Evolutionary conservation across 2,797 vertebrate genomes (phyloP).

Genomic region (Microctenopoma steveboyesi): DNA sequence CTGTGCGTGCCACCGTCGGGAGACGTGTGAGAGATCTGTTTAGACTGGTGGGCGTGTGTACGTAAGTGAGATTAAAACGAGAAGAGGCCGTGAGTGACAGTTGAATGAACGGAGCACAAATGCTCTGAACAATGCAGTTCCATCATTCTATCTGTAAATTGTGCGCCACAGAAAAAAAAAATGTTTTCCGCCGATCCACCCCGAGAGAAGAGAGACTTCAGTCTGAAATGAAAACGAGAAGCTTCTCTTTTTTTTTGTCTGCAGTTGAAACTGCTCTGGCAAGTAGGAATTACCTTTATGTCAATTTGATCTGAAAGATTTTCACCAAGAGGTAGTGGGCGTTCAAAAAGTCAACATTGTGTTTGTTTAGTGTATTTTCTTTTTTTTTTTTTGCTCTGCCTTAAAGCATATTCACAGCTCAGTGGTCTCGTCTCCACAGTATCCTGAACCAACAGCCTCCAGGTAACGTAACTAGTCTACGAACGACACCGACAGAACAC

Average conservation of each 20-base stretch:
- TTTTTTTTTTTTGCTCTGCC: conserved; percentile 69
- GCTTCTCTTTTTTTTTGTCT: conserved; percentile 47
- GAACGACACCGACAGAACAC: conserved; percentile 68
- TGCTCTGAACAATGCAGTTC: conserved; percentile 54
- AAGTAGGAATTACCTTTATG: conserved; percentile 32
- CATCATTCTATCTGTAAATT: conserved; percentile 40
- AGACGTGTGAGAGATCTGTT: conserved; percentile 6
- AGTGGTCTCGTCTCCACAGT: conserved; percentile 62
- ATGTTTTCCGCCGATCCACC: conserved; percentile 16
- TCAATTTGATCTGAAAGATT: conserved; percentile 51
- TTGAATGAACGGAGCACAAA: conserved; percentile 47
- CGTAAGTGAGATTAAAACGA: conserved; percentile 44
- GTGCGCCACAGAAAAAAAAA: conserved; percentile 12
- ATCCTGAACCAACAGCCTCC: conserved; percentile 54
- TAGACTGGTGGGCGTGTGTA: conserved; percentile 6
- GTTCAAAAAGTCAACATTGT: conserved; percentile 44
- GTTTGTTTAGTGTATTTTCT: conserved; percentile 55
- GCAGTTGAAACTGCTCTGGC: conserved; percentile 33
- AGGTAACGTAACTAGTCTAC: conserved; percentile 56
- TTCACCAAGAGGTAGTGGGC: conserved; percentile 68
- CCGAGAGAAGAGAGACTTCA: conserved; percentile 37
- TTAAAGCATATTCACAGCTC: conserved; percentile 73
- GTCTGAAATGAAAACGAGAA: conserved; percentile 27
- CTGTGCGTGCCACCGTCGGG: conserved; percentile 2
- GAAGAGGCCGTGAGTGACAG: conserved; percentile 54